Evolutionary conservation across 1,140 invertebrate genomes (phyloP).

Genomic region (Ooceraea biroi): DNA sequence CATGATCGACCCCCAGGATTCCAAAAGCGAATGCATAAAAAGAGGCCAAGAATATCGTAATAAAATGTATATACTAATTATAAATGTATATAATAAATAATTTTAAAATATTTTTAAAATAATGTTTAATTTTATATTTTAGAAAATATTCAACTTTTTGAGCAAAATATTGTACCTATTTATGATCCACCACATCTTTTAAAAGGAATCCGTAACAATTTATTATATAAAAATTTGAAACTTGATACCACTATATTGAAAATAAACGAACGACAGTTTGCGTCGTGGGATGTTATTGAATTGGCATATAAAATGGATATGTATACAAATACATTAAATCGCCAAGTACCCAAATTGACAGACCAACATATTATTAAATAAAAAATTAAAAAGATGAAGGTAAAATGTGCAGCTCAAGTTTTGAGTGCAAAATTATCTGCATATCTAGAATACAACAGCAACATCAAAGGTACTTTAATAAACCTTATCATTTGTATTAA

Average conservation of each 20-base stretch:
- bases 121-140: slow-evolving; percentile 2
- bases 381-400: slow-evolving; percentile 18
- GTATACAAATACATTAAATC: slow-evolving; percentile 12
- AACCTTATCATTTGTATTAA: no score
- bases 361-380: neutral
- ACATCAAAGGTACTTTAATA: neutral
- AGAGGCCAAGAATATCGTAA: neutral
- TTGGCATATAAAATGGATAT: slow-evolving; percentile 14
- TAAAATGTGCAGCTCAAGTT: slow-evolving; percentile 5
- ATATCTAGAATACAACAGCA: slow-evolving; percentile 19
- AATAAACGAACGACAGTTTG: neutral
- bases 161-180: neutral
- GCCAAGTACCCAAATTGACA: slow-evolving; percentile 3
- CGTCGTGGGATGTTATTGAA: neutral
- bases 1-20: no score
- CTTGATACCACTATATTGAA: neutral
- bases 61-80: neutral
- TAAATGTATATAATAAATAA: no score
- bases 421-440: slow-evolving; percentile 15
- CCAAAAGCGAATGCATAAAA: neutral
- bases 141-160: neutral
- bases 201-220: slow-evolving; percentile 17
- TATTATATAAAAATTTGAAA: neutral
- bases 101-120: neutral
- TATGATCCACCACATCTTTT: slow-evolving; percentile 15